Base-by-base conservation (phyloP, 2,888 invertebrate genomes). In the Uropetala carovei region DNA sequence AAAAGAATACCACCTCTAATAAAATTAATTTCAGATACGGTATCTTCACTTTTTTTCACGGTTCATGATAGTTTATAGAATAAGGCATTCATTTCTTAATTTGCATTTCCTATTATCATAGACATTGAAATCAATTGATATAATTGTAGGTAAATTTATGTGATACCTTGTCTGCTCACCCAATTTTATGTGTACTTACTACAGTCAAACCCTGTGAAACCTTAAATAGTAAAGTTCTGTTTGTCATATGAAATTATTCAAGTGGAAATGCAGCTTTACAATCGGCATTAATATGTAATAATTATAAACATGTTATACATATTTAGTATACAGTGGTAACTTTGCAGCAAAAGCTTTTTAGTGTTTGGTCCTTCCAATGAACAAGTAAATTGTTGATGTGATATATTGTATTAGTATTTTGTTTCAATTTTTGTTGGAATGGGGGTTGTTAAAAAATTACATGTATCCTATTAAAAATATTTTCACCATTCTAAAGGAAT, bases 331-430 rank as follows among this genome's bases (percentile, higher is more conserved):
- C 64, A 68, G 64, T 64, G 64, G 89, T 89, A 89, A 89, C 89
- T 89, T 89, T 89, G 89, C 89, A 89, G 89, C 89, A 89, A 89
- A 89, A 64, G 89, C 89, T 89, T 89, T 89, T 89, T 89, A 89
- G 89, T 89, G 89, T 89, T 89, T 89, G 89, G 89, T 89, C 89
- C 89, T 89, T 89, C 89, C 89, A 89, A 89, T 89, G 89, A 89
- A 75, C 75, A 75, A 75, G 75, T 75, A 89, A 89, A 89, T 89
- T 89, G 89, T 89, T 89, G 89, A 89, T 89, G 89, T 89, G 89
- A 89, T 89, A 89, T 89, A 89, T 89, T 89, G 89, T 89, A 89
- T 89, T 89, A 89, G 89, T 43, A 89, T 89, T 89, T 89, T 56
- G 89, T 89, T 89, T 89, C 64, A 60, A 89, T 89, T 89, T 89